These are phyloP conservation scores for Pocillopora grandis DNA, from an alignment of 92 coral and sea anemone genomes.

Conservation along the genomic window DNA sequence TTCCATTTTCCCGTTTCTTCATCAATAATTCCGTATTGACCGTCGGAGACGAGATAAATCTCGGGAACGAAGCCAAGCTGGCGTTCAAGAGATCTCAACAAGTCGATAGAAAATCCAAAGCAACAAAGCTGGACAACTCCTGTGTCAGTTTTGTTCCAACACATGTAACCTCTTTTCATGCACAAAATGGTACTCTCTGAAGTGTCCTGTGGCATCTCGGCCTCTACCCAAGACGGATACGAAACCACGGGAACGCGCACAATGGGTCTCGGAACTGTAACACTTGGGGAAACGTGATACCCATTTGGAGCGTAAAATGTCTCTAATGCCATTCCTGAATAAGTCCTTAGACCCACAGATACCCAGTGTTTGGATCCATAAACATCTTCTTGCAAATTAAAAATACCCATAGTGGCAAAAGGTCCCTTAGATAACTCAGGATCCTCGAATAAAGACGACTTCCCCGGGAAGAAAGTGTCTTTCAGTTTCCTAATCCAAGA, in stretches of 20 bases:
- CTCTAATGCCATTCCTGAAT: constrained; percentile 34
- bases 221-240: constrained; percentile 30
- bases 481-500: constrained; percentile 1
- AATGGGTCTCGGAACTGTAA: neutral
- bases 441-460: constrained; percentile 10
- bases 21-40: constrained; percentile 9
- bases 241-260: constrained; percentile 32
- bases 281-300: neutral
- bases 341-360: constrained; percentile 13
- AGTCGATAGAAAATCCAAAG: constrained; percentile 33
- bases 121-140: constrained; percentile 2
- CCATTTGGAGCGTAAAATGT: constrained; percentile 18
- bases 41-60: constrained; percentile 28
- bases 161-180: constrained; percentile 6
- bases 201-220: constrained; percentile 16
- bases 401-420: constrained; percentile 14
- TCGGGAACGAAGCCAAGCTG: constrained; percentile 21
- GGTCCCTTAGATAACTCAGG: neutral
- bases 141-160: constrained; percentile 15
- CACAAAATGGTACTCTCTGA: constrained; percentile 7
- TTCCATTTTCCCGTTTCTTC: constrained; percentile 21
- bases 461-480: constrained; percentile 1
- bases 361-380: constrained; percentile 12
- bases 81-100: constrained; percentile 8
- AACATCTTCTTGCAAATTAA: constrained; percentile 1